Conservation (phyloP, 2,113 vertebrate species). For the Cavia porcellus region DNA sequence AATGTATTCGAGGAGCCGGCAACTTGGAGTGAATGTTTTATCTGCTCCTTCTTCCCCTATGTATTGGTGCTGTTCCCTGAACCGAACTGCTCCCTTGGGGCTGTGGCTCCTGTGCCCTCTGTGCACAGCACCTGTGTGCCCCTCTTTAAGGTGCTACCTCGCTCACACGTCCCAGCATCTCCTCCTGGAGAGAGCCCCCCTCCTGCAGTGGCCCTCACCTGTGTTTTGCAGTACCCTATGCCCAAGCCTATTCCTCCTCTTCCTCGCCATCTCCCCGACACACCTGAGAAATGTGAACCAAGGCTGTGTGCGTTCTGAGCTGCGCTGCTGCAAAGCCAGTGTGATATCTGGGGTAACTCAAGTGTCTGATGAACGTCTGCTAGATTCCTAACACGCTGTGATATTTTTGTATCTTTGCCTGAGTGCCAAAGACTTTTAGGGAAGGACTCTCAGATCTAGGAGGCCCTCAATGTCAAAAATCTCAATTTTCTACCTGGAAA, state of each 20-base stretch:
- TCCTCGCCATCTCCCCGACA: neutral
- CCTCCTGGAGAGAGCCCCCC: no score
- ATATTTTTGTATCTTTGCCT: neutral
- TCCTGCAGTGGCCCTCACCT: neutral
- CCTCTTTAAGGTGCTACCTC: neutral
- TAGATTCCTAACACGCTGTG: neutral
- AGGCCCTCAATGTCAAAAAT: neutral
- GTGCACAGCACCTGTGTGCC: neutral
- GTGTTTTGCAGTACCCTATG: accelerated
- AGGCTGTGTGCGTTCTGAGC: neutral
- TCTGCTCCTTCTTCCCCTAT: neutral
- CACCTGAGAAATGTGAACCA: neutral
- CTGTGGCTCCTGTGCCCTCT: neutral
- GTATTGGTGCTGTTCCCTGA: no score
- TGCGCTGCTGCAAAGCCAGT: neutral
- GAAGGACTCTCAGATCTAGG: neutral
- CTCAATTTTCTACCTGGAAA: conserved; percentile 29
- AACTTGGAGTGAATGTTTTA: neutral
- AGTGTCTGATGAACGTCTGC: neutral
- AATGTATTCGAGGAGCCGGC: neutral
- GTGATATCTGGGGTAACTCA: neutral
- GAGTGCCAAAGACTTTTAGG: neutral
- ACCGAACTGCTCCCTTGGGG: neutral
- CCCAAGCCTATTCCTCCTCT: neutral
- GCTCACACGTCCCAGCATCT: neutral